Evolutionary conservation across 2,888 invertebrate species (phyloP), one percentile per base, ranked within the genome.

Genomic region (Coleophora deauratella): DNA sequence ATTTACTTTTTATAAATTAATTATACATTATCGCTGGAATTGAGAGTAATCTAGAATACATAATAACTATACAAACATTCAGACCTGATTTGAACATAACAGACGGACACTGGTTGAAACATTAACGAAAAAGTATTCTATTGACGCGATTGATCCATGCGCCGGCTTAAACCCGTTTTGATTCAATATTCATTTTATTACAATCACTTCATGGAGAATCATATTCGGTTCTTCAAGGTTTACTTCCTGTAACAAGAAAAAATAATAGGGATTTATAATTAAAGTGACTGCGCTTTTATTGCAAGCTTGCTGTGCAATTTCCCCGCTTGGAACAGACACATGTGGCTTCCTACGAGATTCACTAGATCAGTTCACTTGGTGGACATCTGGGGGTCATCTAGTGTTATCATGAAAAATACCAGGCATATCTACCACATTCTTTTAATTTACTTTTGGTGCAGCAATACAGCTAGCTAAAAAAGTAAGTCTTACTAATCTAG

Each of bases 211-310:
- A 21, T 21, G 21, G 21, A 21, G 21, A 21, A 21, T 21, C 21
- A 21, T 6, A 4, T 21, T 21, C 21, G 3, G 21, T 21, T 21
- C 21, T 21, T 21, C 21, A 28, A 28, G 37, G 43, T 42, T 77
- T 76, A 84, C 77, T 84, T 84, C 61, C 82, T 84, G 79, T 43
- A 81, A 79, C 54, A 64, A 52, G 41, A 43, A n/a, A 52, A 42
- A 43, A n/a, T 21, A 38, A 27, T 31, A 13, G 21, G 21, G 6
- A 21, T 6, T 21, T 21, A 21, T n/a, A n/a, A n/a, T n/a, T n/a
- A n/a, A n/a, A n/a, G n/a, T n/a, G n/a, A n/a, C n/a, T n/a, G n/a
- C n/a, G n/a, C n/a, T n/a, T n/a, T n/a, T n/a, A n/a, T n/a, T n/a
- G n/a, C n/a, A n/a, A n/a, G n/a, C n/a, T n/a, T n/a, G n/a, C n/a